Conservation (phyloP, 2,113 vertebrate species). For the Syrrhaptes paradoxus region DNA sequence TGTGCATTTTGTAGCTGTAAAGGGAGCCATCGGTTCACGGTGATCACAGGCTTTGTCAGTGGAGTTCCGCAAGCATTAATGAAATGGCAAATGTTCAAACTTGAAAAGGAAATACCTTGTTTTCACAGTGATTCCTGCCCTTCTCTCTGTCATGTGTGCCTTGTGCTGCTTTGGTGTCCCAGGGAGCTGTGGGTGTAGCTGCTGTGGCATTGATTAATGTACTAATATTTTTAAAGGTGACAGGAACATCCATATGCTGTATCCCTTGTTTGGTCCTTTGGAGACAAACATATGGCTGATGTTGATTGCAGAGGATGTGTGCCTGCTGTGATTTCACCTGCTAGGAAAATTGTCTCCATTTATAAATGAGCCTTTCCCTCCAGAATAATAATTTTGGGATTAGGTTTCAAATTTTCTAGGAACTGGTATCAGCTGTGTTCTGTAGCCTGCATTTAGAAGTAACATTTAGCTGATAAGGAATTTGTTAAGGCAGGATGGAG, state of each 20-base stretch:
- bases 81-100: background rate
- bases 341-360: background rate
- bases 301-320: background rate
- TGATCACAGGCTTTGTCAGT: background rate
- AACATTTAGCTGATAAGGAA: background rate
- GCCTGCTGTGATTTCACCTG: background rate
- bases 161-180: background rate
- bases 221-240: background rate
- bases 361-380: background rate
- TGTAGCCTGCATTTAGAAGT: background rate
- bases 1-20: background rate
- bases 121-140: background rate
- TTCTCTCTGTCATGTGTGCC: fast-evolving
- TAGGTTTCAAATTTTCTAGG: background rate
- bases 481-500: background rate
- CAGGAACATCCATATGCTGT: background rate
- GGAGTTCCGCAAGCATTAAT: background rate
- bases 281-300: background rate
- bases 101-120: background rate
- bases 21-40: background rate
- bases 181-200: background rate
- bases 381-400: background rate
- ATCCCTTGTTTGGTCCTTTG: background rate
- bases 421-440: background rate
- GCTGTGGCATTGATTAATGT: background rate